A percentile compares a stretch with the other conserved stretches of the same genome.
phyloP scores from a whole-genome alignment of 2,888 invertebrate genomes.

The Drosophila pegasa region DNA sequence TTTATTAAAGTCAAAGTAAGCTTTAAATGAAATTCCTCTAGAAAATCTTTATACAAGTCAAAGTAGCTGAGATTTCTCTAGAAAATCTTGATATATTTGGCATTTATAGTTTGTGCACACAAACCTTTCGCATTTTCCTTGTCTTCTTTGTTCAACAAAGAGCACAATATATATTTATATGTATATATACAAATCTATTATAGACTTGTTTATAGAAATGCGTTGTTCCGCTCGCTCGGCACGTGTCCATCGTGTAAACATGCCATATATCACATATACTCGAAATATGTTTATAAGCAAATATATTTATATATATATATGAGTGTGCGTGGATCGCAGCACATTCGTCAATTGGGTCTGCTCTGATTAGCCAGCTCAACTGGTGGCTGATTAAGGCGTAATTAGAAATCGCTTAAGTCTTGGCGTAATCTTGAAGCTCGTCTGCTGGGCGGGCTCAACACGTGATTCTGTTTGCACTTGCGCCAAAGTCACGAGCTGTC shows the following conservation, averaged over 20 bases:
- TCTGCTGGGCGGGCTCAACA: slow-evolving; percentile 34
- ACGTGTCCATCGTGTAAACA: slow-evolving; percentile 10
- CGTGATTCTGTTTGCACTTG: slow-evolving; percentile 63
- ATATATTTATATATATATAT: background rate
- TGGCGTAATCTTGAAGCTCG: slow-evolving; percentile 13
- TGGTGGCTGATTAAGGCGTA: slow-evolving; percentile 19
- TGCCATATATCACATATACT: background rate
- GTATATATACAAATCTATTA: background rate
- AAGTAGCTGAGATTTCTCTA: background rate
- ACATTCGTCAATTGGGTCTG: slow-evolving; percentile 8
- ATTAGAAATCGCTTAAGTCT: slow-evolving; percentile 1
- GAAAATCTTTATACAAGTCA: background rate
- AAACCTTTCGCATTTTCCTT: background rate
- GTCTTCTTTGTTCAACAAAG: slow-evolving; percentile 7
- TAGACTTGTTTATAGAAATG: background rate
- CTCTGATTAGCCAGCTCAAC: slow-evolving; percentile 11
- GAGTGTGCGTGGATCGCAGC: background rate
- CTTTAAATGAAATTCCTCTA: background rate
- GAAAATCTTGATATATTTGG: background rate
- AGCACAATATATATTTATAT: background rate
- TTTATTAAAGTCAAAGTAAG: background rate
- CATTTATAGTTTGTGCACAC: background rate
- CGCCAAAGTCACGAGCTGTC: slow-evolving; percentile 40
- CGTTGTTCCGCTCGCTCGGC: background rate
- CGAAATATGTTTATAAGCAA: background rate